Percentiles rank a stretch among this genome's conserved stretches.
phyloP scores from a whole-genome alignment of 2,888 invertebrate species.

The Mythimna albipuncta region DNA sequence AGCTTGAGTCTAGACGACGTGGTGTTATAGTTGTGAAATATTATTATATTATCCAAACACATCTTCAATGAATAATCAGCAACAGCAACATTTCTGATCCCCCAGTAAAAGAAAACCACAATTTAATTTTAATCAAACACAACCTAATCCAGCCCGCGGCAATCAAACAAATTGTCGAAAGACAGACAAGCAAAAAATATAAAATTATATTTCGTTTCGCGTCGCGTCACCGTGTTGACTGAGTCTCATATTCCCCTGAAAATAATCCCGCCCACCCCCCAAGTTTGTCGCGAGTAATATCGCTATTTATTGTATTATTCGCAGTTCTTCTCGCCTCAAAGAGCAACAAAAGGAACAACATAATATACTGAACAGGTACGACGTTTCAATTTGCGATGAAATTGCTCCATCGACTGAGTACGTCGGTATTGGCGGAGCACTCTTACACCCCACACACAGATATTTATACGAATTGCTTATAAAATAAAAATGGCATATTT shows the following conservation, averaged over 20 bases:
- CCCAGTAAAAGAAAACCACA: slow-evolving; percentile 23
- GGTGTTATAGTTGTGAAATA: no score
- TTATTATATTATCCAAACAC: not conserved
- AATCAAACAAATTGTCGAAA: slow-evolving; percentile 60
- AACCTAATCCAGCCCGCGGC: slow-evolving; percentile 50
- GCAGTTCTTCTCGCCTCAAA: slow-evolving; percentile 78
- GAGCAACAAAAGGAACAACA: slow-evolving; percentile 74
- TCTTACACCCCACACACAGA: slow-evolving; percentile 45
- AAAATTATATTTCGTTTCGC: slow-evolving; percentile 62
- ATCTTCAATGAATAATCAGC: not conserved
- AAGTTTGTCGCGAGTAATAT: slow-evolving; percentile 74
- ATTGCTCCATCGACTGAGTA: slow-evolving; percentile 71
- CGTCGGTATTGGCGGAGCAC: slow-evolving; percentile 65
- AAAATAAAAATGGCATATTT: slow-evolving; percentile 60
- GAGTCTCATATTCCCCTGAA: slow-evolving; percentile 57
- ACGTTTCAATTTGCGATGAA: slow-evolving; percentile 73
- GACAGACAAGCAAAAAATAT: slow-evolving; percentile 47
- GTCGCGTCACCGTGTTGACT: slow-evolving; percentile 62
- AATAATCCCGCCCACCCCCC: slow-evolving; percentile 64
- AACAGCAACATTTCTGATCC: not conserved
- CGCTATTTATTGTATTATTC: slow-evolving; percentile 79
- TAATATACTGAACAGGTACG: slow-evolving; percentile 64
- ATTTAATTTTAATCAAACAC: slow-evolving; percentile 54
- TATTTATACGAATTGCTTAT: slow-evolving; percentile 66
- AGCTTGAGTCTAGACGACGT: no score